A percentile compares a stretch with the other conserved stretches of the same genome.
These are phyloP conservation scores for Megaceryle torquata DNA, from an alignment of 2,113 vertebrate genomes.

Conservation along the genomic window DNA sequence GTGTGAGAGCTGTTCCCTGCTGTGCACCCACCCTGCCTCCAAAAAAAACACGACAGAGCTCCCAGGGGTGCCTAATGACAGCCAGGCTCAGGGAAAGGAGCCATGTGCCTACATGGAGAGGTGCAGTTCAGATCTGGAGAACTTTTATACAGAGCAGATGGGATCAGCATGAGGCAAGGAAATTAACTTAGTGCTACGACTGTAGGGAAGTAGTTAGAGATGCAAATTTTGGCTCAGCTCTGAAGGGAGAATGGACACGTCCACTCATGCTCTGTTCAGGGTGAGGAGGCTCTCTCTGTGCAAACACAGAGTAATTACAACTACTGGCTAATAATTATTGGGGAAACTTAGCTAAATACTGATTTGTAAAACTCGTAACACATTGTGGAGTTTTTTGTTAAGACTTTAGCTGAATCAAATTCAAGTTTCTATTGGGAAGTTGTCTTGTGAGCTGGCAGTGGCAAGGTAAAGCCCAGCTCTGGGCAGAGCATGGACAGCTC, in stretches of 20 bases:
- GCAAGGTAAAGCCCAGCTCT: rapidly evolving
- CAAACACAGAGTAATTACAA: background rate
- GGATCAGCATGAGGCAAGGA: background rate
- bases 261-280: background rate
- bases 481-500: background rate
- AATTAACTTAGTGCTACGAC: background rate
- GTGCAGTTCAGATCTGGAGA: too few species aligned
- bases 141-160: too few species aligned
- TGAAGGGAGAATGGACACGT: background rate
- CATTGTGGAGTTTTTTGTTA: background rate
- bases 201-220: background rate
- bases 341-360: background rate
- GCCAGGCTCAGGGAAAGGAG: too few species aligned
- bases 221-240: background rate
- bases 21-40: too few species aligned
- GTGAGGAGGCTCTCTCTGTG: background rate
- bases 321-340: background rate
- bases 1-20: too few species aligned
- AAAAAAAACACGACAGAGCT: too few species aligned
- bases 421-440: background rate
- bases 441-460: rapidly evolving
- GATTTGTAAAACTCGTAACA: background rate
- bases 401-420: background rate
- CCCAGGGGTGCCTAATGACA: too few species aligned
- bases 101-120: too few species aligned